phyloP scores from a whole-genome alignment of 2,113 vertebrate genomes.

The Brachirus orientalis region DNA sequence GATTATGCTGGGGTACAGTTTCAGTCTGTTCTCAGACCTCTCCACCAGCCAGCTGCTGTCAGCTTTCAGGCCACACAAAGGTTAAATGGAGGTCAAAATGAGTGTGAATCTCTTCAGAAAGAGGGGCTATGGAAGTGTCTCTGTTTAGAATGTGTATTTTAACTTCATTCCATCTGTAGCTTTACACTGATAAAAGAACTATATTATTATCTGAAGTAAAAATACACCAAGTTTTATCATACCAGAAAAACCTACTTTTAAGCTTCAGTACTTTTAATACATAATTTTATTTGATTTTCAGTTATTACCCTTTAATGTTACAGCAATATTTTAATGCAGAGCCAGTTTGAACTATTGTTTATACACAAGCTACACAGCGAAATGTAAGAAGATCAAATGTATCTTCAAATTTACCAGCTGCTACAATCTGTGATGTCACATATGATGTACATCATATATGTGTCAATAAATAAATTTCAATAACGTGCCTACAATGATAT shows the following conservation, averaged over 20 bases:
- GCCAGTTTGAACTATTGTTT: not conserved
- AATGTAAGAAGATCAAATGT: not conserved
- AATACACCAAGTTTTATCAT: too few species aligned
- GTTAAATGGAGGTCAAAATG: conserved; percentile 59
- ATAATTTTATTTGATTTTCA: not conserved
- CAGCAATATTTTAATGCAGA: not conserved
- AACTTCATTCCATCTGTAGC: conserved; percentile 1
- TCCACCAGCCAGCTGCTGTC: conserved; percentile 67
- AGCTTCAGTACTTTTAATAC: too few species aligned
- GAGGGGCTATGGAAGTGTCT: not conserved
- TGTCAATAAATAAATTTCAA: too few species aligned
- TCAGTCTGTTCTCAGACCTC: conserved; percentile 63
- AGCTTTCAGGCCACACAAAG: conserved; percentile 40
- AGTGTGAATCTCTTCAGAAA: not conserved
- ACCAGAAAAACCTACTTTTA: too few species aligned
- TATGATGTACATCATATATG: too few species aligned
- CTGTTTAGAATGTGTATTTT: not conserved
- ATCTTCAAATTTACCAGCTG: not conserved
- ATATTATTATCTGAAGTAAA: too few species aligned
- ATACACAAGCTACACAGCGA: not conserved
- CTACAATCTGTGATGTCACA: not conserved
- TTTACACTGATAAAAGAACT: not conserved
- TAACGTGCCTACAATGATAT: too few species aligned
- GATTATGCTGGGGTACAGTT: conserved; percentile 66
- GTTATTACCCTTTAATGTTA: not conserved